Evolutionary conservation across 2,797 vertebrate species (phyloP).

Genomic region (Holocentrus rufus): DNA sequence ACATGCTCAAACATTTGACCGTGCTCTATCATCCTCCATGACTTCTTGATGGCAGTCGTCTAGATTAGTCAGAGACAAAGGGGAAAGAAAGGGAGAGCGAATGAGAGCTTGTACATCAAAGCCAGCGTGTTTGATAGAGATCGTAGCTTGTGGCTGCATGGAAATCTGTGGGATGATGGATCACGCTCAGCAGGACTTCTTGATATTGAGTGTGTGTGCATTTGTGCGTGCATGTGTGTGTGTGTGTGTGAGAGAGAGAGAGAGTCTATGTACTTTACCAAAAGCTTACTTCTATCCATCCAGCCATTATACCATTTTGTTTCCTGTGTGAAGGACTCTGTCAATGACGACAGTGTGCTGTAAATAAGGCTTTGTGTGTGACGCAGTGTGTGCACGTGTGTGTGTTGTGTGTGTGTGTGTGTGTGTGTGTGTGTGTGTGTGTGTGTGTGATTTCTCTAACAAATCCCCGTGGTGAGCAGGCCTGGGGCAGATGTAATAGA

Average conservation of each 20-base stretch:
- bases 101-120: slow-evolving; percentile 70
- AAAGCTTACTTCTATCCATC: slow-evolving; percentile 14
- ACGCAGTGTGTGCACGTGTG: too few species aligned
- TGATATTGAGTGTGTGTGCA: slow-evolving; percentile 31
- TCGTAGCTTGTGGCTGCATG: slow-evolving; percentile 63
- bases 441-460: slow-evolving; percentile 43
- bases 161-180: slow-evolving; percentile 54
- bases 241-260: neutral
- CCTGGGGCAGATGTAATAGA: slow-evolving; percentile 61
- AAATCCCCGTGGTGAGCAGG: slow-evolving; percentile 59
- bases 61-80: slow-evolving; percentile 62
- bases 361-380: neutral
- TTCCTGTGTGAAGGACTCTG: slow-evolving; percentile 41
- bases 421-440: slow-evolving; percentile 21
- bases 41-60: slow-evolving; percentile 50
- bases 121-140: slow-evolving; percentile 65
- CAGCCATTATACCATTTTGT: slow-evolving; percentile 30
- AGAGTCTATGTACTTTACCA: too few species aligned
- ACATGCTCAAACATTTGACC: slow-evolving; percentile 21
- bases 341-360: neutral
- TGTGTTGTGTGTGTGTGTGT: slow-evolving; percentile 27
- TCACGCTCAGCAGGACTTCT: slow-evolving; percentile 48
- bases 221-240: neutral
- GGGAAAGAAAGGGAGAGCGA: slow-evolving; percentile 33
- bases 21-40: slow-evolving; percentile 9